Percentiles rank a stretch among this genome's conserved stretches.
These are phyloP conservation scores for Tupaia chinensis DNA, from an alignment of 2,113 vertebrate species.

Conservation along the genomic window DNA sequence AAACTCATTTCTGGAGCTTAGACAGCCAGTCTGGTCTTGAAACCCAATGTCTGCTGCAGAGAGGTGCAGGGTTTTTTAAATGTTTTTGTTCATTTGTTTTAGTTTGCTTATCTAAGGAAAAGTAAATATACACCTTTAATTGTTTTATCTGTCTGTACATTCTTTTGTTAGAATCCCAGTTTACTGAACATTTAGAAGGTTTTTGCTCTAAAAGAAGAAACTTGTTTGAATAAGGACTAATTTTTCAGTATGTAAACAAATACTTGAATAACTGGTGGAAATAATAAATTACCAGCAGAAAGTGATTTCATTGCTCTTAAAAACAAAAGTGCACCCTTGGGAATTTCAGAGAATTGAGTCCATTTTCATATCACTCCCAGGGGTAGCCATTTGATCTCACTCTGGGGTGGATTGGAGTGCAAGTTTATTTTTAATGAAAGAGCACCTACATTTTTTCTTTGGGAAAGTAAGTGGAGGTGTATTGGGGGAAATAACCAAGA, in stretches of 20 bases:
- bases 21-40: not conserved
- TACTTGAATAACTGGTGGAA: constrained; percentile 79
- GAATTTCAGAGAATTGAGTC: constrained; percentile 76
- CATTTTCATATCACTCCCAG: constrained; percentile 73
- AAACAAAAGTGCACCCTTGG: constrained; percentile 65
- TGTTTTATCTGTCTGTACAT: constrained; percentile 30
- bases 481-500: constrained; percentile 13
- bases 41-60: not conserved
- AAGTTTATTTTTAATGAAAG: constrained; percentile 65
- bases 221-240: constrained; percentile 69
- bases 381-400: constrained; percentile 63
- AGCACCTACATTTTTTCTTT: constrained; percentile 45
- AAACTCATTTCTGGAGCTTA: not conserved
- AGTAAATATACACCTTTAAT: constrained; percentile 55
- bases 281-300: constrained; percentile 80
- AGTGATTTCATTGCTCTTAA: constrained; percentile 81
- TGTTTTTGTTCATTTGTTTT: not conserved
- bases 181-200: constrained; percentile 53
- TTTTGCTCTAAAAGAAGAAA: constrained; percentile 71
- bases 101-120: constrained; percentile 33
- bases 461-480: constrained; percentile 57
- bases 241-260: constrained; percentile 71
- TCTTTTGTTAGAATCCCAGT: constrained; percentile 30
- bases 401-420: constrained; percentile 44
- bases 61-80: not conserved